phyloP scores from a whole-genome alignment of 2,113 vertebrate species.

The Gallinago undulata region DNA sequence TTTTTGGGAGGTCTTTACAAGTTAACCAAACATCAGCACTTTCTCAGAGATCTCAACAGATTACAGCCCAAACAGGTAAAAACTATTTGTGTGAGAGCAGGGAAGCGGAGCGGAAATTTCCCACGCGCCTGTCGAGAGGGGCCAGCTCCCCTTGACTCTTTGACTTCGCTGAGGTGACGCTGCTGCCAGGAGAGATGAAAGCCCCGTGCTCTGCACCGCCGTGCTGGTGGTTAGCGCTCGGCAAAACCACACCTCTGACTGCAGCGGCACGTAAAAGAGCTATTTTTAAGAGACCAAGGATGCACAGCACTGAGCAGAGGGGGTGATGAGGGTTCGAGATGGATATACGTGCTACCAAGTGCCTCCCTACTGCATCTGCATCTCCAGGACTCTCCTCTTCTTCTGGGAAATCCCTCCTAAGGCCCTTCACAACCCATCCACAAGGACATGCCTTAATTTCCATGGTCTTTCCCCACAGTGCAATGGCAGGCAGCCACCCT shows the following conservation, averaged over 20 bases:
- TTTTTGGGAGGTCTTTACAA: neutral
- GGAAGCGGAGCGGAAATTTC: neutral
- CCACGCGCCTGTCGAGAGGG: accelerated
- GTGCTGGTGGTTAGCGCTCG: accelerated
- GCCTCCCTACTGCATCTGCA: neutral
- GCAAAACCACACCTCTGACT: neutral
- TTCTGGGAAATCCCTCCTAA: neutral
- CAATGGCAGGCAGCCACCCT: neutral
- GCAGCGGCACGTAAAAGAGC: accelerated
- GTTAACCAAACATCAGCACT: neutral
- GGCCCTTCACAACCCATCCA: neutral
- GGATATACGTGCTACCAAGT: neutral
- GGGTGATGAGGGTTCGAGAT: neutral
- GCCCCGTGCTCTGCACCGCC: accelerated
- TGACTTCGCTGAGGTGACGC: accelerated
- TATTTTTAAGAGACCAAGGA: neutral
- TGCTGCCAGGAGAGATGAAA: neutral
- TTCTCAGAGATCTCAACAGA: neutral
- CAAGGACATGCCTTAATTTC: neutral
- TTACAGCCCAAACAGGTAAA: neutral
- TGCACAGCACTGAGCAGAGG: accelerated
- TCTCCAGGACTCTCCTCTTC: neutral
- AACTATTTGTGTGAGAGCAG: neutral
- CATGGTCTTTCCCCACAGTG: neutral
- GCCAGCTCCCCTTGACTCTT: accelerated